Conservation (phyloP, 2,888 invertebrate genomes). For the Periphyllus acericola region DNA sequence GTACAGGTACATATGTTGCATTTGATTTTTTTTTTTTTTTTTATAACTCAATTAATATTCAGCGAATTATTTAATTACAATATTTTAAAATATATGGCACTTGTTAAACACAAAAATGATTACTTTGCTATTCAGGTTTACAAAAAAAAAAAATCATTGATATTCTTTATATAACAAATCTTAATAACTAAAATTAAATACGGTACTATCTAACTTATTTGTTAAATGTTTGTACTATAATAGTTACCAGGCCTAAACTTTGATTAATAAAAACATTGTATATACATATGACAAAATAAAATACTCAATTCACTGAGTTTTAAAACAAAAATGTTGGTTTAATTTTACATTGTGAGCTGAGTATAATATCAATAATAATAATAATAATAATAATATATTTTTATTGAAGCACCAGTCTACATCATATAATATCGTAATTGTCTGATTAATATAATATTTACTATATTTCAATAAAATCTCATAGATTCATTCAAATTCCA, state of each 20-base stretch:
- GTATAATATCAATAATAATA: constrained; percentile 47
- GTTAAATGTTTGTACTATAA: constrained; percentile 57
- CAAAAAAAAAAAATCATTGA: constrained; percentile 1
- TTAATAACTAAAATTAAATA: constrained; percentile 47
- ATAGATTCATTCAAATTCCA: background rate
- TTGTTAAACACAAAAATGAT: constrained; percentile 32
- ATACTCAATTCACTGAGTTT: constrained; percentile 47
- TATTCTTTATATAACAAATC: constrained; percentile 48
- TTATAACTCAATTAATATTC: background rate
- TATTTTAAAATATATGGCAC: constrained; percentile 57
- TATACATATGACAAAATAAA: constrained; percentile 50
- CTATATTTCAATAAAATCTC: constrained; percentile 25
- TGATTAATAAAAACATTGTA: constrained; percentile 51
- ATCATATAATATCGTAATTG: constrained; percentile 11
- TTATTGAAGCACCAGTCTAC: constrained; percentile 57
- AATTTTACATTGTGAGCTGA: constrained; percentile 50
- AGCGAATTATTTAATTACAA: background rate
- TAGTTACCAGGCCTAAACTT: constrained; percentile 48
- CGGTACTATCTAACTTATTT: constrained; percentile 45
- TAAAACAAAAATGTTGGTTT: constrained; percentile 18
- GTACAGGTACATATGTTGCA: background rate
- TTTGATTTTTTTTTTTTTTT: background rate
- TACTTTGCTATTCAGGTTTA: background rate
- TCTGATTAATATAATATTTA: constrained; percentile 24
- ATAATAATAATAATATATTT: constrained; percentile 47